Evolutionary conservation across 2,888 invertebrate species (phyloP).

Genomic region (Aleiodes alternator): DNA sequence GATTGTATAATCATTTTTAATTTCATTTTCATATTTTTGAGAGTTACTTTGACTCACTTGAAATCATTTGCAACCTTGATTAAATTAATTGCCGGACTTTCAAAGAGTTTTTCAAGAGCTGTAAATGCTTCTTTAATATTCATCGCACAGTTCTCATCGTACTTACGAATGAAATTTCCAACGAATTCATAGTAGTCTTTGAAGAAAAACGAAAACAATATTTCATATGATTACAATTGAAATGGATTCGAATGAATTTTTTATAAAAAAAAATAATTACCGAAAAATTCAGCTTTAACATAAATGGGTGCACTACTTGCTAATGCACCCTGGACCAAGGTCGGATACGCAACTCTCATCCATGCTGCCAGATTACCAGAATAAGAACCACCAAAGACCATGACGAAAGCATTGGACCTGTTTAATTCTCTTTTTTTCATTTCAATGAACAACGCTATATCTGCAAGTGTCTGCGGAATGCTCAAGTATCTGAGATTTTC

Average conservation of each 20-base stretch:
- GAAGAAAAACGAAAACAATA: too few relatives aligned
- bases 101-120: too few relatives aligned
- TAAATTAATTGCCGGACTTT: too few relatives aligned
- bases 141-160: too few relatives aligned
- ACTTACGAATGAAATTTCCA: too few relatives aligned
- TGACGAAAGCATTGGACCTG: slow-evolving; percentile 73
- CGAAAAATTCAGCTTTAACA: slow-evolving; percentile 79
- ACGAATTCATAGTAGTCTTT: too few relatives aligned
- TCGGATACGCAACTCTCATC: slow-evolving; percentile 79
- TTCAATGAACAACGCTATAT: slow-evolving; percentile 44
- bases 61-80: too few relatives aligned
- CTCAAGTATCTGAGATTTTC: slow-evolving; percentile 80
- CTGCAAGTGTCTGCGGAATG: slow-evolving; percentile 83
- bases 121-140: too few relatives aligned
- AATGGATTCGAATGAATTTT: background rate
- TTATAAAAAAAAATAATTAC: slow-evolving; percentile 67
- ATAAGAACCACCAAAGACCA: slow-evolving; percentile 64
- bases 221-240: too few relatives aligned
- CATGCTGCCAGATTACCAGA: slow-evolving; percentile 69
- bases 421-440: slow-evolving; percentile 69
- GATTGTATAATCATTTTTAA: too few relatives aligned
- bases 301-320: slow-evolving; percentile 80
- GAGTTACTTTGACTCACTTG: too few relatives aligned
- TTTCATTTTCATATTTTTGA: too few relatives aligned
- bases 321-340: slow-evolving; percentile 78